Evolutionary conservation across 2,888 invertebrate species (phyloP).

Genomic region (Epirrita christyi): DNA sequence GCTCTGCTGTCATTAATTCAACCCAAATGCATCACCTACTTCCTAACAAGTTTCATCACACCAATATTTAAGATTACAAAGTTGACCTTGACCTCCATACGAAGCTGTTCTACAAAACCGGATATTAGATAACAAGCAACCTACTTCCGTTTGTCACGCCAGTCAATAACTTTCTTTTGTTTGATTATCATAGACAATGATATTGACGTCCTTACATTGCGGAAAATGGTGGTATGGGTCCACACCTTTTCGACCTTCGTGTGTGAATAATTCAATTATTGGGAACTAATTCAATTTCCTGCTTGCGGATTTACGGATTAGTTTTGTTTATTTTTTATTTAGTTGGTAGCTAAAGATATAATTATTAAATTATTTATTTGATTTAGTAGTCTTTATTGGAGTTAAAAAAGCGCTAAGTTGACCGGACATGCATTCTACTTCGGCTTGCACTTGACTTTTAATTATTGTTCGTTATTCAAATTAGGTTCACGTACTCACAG

Average conservation of each 20-base stretch:
- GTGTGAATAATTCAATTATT: constrained; percentile 34
- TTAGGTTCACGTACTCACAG: constrained; percentile 33
- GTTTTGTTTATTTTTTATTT: background rate
- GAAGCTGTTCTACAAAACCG: constrained; percentile 50
- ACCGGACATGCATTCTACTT: background rate
- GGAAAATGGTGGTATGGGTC: constrained; percentile 35
- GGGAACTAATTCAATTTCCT: constrained; percentile 38
- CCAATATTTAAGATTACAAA: constrained; percentile 1
- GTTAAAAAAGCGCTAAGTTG: background rate
- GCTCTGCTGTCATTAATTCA: background rate
- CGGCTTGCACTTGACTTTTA: constrained; percentile 32
- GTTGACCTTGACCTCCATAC: constrained; percentile 62
- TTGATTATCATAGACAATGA: constrained; percentile 32
- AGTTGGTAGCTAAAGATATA: background rate
- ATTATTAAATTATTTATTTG: background rate
- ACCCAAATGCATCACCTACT: constrained; percentile 1
- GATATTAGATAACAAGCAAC: constrained; percentile 54
- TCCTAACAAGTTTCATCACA: constrained; percentile 17
- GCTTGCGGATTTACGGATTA: constrained; percentile 21
- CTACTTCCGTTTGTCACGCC: constrained; percentile 65
- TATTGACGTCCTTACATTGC: constrained; percentile 42
- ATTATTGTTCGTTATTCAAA: constrained; percentile 50
- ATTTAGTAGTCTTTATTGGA: background rate
- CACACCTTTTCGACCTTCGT: constrained; percentile 37
- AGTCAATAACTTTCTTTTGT: constrained; percentile 71